Conservation (phyloP, 1,140 invertebrate genomes). For the Rhysida immarginata region DNA sequence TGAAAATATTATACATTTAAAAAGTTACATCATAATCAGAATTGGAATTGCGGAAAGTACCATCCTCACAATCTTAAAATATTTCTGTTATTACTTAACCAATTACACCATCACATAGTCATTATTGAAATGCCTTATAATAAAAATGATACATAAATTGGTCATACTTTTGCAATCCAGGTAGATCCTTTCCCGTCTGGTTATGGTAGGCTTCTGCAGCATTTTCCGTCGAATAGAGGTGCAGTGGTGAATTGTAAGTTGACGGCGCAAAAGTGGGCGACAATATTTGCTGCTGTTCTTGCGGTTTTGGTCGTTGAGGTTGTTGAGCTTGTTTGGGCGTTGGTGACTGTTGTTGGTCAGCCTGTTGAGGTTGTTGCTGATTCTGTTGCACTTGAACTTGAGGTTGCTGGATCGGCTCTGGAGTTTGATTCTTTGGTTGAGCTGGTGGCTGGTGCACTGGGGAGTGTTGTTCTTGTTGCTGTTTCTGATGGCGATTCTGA, state of each 20-base stretch:
- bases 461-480: conserved; percentile 1
- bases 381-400: background rate
- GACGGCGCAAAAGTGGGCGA: conserved; percentile 17
- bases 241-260: conserved; percentile 24
- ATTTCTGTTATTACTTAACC: too few species aligned
- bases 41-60: too few species aligned
- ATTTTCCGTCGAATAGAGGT: conserved; percentile 18
- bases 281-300: too few species aligned
- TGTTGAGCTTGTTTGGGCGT: background rate
- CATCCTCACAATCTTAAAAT: too few species aligned
- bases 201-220: conserved; percentile 16
- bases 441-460: conserved; percentile 2
- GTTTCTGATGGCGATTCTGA: background rate
- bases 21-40: too few species aligned
- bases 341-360: background rate
- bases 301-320: background rate
- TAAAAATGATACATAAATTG: too few species aligned
- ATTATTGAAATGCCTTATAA: too few species aligned
- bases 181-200: too few species aligned
- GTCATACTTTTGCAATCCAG: too few species aligned
- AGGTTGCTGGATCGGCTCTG: background rate
- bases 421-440: background rate
- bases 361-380: conserved; percentile 5
- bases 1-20: too few species aligned
- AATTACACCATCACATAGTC: too few species aligned